Conservation (phyloP, 2,113 vertebrate genomes). For the Carassius auratus region DNA sequence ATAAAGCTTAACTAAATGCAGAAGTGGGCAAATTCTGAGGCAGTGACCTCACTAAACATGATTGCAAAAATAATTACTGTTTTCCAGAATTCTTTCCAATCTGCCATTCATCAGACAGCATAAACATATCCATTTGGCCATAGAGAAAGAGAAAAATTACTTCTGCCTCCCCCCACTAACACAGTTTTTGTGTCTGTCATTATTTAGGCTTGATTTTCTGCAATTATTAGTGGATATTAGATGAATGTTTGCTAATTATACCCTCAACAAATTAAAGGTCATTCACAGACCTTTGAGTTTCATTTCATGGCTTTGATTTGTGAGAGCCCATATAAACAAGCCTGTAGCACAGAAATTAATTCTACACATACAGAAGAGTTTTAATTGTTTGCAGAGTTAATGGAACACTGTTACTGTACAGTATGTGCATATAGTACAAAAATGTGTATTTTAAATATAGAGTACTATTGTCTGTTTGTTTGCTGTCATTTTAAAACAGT, state of each 20-base stretch:
- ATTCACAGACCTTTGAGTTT: slow-evolving; percentile 47
- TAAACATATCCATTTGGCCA: neutral
- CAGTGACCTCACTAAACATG: neutral
- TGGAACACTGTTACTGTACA: neutral
- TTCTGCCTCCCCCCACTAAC: neutral
- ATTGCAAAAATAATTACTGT: neutral
- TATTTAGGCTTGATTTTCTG: slow-evolving; percentile 55
- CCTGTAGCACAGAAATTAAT: neutral
- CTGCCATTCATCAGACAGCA: neutral
- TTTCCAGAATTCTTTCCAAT: neutral
- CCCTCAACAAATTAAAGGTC: slow-evolving; percentile 56
- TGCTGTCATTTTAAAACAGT: neutral
- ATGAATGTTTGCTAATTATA: slow-evolving; percentile 59
- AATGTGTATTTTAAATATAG: neutral
- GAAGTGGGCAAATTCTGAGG: neutral
- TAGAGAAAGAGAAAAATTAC: neutral
- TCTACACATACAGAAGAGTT: neutral
- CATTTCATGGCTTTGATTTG: slow-evolving; percentile 31
- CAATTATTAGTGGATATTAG: slow-evolving; percentile 60
- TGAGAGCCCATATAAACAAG: slow-evolving; percentile 11
- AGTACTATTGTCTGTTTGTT: neutral
- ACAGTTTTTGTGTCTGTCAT: slow-evolving; percentile 5
- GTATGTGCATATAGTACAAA: neutral
- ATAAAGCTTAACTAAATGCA: slow-evolving; percentile 10
- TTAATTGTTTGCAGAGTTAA: neutral